A percentile compares a stretch with the other conserved stretches of the same genome.
phyloP scores from a whole-genome alignment of 2,113 vertebrate species.

The Arizona elegans region DNA sequence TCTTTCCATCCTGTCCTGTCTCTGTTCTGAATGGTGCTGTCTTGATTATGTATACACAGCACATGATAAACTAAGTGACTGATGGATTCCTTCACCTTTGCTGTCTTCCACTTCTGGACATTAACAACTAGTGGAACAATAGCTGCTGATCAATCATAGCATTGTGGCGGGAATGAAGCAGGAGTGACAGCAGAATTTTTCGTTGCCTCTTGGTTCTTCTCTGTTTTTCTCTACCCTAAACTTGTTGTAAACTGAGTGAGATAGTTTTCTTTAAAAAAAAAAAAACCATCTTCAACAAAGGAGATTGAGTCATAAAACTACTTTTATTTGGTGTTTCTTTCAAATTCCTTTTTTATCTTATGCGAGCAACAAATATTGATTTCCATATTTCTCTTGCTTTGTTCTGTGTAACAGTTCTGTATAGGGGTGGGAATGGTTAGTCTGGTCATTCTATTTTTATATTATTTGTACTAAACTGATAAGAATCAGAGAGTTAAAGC shows the following conservation, averaged over 20 bases:
- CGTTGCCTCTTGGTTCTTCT: not conserved
- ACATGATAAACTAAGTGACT: not conserved
- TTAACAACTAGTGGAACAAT: not conserved
- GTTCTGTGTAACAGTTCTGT: not conserved
- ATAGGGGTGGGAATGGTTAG: not conserved
- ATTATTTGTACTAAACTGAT: not conserved
- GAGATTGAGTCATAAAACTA: not conserved
- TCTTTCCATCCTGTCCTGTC: not conserved
- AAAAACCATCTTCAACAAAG: not conserved
- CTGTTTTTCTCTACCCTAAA: not conserved
- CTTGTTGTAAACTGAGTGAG: not conserved
- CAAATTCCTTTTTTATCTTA: not conserved
- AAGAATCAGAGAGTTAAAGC: not conserved
- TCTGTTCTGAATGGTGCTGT: not conserved
- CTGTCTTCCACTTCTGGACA: not conserved
- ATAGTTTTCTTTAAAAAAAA: not conserved
- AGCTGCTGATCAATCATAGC: not conserved
- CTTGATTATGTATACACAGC: not conserved
- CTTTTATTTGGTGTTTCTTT: not conserved
- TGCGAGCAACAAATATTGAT: not conserved
- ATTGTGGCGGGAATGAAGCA: not conserved
- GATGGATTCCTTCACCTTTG: not conserved
- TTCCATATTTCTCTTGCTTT: not conserved
- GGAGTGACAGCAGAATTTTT: not conserved
- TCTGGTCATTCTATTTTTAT: not conserved